Conservation (phyloP, 1,140 invertebrate species). For the Rhagoletis pomonella region DNA sequence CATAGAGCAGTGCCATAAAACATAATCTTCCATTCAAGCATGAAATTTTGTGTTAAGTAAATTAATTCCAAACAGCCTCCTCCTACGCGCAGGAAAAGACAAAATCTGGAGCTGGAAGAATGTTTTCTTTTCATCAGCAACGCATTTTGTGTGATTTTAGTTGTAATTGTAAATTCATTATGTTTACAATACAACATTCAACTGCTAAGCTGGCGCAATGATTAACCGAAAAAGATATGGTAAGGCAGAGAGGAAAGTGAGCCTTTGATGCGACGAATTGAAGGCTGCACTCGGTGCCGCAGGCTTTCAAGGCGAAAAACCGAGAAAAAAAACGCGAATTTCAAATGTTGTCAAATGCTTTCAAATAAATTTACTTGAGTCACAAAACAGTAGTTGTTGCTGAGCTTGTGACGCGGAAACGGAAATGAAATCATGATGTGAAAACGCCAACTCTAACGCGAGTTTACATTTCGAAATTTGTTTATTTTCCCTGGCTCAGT, state of each 20-base stretch:
- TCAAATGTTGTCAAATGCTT: not conserved
- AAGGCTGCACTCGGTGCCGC: too few species aligned
- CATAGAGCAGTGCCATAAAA: too few species aligned
- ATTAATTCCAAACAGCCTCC: not conserved
- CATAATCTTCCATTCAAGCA: not conserved
- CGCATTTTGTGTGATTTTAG: not conserved
- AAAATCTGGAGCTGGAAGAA: not conserved
- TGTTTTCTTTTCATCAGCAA: not conserved
- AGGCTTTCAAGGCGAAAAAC: too few species aligned
- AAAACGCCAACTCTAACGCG: constrained; percentile 3
- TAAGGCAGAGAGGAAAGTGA: not conserved
- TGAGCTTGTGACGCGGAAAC: constrained; percentile 1
- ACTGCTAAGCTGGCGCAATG: not conserved
- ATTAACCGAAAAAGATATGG: not conserved
- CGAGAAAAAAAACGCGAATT: not conserved
- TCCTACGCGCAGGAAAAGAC: not conserved
- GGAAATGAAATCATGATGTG: constrained; percentile 33
- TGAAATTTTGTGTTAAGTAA: not conserved
- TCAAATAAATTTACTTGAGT: constrained; percentile 12
- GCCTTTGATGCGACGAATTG: not conserved
- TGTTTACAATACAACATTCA: not conserved
- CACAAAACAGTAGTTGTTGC: not conserved
- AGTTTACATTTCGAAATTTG: constrained; percentile 45
- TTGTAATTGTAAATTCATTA: constrained; percentile 20
- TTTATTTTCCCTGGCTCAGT: constrained; percentile 15